Evolutionary conservation across 2,888 invertebrate species (phyloP), one percentile per base, ranked within the genome.

Genomic region (Clunio marinus): DNA sequence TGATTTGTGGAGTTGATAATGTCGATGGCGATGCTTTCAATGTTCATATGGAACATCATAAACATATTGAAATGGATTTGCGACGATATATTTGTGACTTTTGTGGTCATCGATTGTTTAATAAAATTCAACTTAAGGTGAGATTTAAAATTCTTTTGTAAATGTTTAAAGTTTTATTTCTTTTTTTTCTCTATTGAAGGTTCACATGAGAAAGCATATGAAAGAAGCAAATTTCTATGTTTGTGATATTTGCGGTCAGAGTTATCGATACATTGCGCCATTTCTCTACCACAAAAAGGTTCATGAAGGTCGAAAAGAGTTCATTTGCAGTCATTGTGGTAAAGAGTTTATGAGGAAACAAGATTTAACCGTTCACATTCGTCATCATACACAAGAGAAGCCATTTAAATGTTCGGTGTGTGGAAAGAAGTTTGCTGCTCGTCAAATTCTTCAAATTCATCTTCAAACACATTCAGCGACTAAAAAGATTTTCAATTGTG

Each of bases 191-290:
- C n/a, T n/a, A n/a, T 32, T 32, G 5, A 5, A 32, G 32, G 10
- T 22, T 17, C 58, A 58, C 27, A 58, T 58, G 58, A 24, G 27
- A 24, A 58, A 24, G 28, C 58, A 58, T n/a, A 28, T 27, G 25
- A n/a, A 58, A n/a, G 58, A 58, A n/a, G 25, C 25, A 24, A 58
- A 58, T n/a, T 58, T 58, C 25, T 58, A 58, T 24, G 58, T 58
- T 20, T 58, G 58, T 24, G 27, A 58, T 3, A 27, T 58, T 3
- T 58, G 58, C 28, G 58, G 58, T 22, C 25, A 27, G 15, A 58
- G 58, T 20, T 58, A 27, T 58, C 22, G 25, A 20, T 58, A 7
- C 58, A 27, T 27, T 15, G 58, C 27, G 58, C 58, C 58, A n/a
- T 58, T 27, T 24, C 17, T 27, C 3, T 58, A 58, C 13, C 58